These are phyloP conservation scores for Bufo bufo DNA, from an alignment of 2,113 vertebrate species.

Conservation along the genomic window DNA sequence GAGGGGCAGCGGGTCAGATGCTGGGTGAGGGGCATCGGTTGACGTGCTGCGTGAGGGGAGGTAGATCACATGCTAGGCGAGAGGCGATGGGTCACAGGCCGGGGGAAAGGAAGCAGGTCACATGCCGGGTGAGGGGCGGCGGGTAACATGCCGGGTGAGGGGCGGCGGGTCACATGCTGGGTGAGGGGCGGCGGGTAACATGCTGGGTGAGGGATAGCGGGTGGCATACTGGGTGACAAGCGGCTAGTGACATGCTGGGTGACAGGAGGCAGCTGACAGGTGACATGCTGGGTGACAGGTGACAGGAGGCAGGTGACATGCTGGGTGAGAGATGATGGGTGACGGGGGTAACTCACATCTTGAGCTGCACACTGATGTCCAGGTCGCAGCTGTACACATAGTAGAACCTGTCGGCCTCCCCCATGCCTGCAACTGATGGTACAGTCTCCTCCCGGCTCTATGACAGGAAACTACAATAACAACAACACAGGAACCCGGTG, in stretches of 20 bases:
- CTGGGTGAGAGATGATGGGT: too few species aligned
- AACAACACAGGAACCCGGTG: neutral
- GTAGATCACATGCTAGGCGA: too few species aligned
- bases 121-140: neutral
- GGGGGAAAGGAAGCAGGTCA: neutral
- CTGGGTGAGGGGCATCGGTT: too few species aligned
- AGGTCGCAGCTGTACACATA: slow-evolving; percentile 96
- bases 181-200: neutral
- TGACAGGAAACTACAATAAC: neutral
- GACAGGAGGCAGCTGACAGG: too few species aligned
- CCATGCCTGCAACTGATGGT: slow-evolving; percentile 64
- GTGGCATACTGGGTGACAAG: neutral
- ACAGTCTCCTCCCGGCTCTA: too few species aligned
- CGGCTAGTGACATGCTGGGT: neutral
- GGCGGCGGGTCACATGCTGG: neutral
- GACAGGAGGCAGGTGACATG: too few species aligned
- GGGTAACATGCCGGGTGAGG: neutral
- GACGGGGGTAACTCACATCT: slow-evolving; percentile 83
- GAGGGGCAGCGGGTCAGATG: too few species aligned
- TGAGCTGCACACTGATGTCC: slow-evolving; percentile 96
- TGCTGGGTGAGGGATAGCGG: neutral
- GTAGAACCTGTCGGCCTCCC: slow-evolving; percentile 88
- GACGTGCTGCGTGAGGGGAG: too few species aligned
- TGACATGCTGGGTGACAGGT: neutral
- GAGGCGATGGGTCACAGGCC: too few species aligned